These are phyloP conservation scores for Axis porcinus DNA, from an alignment of 2,113 vertebrate genomes.

Conservation along the genomic window DNA sequence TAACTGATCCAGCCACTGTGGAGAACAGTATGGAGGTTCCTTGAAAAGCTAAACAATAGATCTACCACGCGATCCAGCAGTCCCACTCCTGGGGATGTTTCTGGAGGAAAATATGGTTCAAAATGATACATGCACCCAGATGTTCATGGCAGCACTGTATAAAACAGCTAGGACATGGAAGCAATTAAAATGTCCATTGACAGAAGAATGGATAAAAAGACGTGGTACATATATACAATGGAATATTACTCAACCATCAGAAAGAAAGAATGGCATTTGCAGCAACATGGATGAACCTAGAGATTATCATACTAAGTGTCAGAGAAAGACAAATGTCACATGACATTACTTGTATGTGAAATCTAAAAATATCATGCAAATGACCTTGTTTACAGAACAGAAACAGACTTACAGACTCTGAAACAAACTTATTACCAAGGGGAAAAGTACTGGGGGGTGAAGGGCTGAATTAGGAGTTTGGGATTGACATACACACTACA, in stretches of 20 bases:
- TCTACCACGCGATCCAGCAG: neutral
- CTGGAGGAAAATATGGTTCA: neutral
- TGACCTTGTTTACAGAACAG: neutral
- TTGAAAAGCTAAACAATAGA: neutral
- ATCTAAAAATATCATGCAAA: neutral
- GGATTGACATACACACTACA: neutral
- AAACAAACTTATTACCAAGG: neutral
- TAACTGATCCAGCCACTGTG: neutral
- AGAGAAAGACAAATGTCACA: neutral
- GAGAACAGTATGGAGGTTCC: neutral
- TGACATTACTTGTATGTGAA: neutral
- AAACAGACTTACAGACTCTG: neutral
- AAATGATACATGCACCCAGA: neutral
- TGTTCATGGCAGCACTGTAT: neutral
- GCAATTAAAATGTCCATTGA: neutral
- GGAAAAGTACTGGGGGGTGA: neutral
- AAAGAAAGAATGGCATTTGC: neutral
- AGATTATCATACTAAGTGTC: neutral
- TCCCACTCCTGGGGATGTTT: neutral
- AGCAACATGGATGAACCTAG: neutral
- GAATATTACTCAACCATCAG: neutral
- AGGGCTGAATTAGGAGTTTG: neutral
- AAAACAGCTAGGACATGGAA: neutral
- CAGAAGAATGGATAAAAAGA: neutral
- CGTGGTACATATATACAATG: neutral